These are phyloP conservation scores for Hydropsyche betteni DNA, from an alignment of 2,888 invertebrate genomes.

Conservation along the genomic window DNA sequence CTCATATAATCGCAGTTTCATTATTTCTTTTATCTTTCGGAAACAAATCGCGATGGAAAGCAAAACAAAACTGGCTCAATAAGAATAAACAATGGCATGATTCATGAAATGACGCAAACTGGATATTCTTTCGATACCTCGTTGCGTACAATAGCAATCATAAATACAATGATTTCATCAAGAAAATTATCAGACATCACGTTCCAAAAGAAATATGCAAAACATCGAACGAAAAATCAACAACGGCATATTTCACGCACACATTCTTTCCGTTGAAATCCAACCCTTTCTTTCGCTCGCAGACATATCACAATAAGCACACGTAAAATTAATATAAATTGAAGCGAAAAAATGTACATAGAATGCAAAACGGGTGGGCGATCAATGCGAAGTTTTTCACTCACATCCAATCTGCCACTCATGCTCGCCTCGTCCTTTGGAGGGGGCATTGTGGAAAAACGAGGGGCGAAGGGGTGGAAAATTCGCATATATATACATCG, in stretches of 20 bases:
- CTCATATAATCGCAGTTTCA: no score
- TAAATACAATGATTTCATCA: no score
- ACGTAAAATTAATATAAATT: no score
- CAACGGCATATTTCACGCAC: not conserved
- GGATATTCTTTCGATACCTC: no score
- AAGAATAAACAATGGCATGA: not conserved
- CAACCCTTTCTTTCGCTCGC: no score
- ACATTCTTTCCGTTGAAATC: no score
- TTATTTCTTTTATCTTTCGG: no score
- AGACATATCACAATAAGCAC: no score
- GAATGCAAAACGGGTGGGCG: not conserved
- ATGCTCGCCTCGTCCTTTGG: not conserved
- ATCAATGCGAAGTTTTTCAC: conserved; percentile 4
- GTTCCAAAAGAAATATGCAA: not conserved
- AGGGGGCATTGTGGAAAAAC: not conserved
- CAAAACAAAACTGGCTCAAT: not conserved
- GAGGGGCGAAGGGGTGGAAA: not conserved
- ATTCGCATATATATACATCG: no score
- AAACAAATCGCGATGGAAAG: not conserved
- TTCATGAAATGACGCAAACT: no score
- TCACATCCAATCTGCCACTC: conserved; percentile 8
- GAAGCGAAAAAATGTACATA: not conserved
- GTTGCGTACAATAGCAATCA: no score
- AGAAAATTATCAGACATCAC: no score
- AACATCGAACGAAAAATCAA: not conserved